A percentile compares a stretch with the other conserved stretches of the same genome.
These are phyloP conservation scores for Altica lythri DNA, from an alignment of 2,888 invertebrate genomes.

Conservation along the genomic window DNA sequence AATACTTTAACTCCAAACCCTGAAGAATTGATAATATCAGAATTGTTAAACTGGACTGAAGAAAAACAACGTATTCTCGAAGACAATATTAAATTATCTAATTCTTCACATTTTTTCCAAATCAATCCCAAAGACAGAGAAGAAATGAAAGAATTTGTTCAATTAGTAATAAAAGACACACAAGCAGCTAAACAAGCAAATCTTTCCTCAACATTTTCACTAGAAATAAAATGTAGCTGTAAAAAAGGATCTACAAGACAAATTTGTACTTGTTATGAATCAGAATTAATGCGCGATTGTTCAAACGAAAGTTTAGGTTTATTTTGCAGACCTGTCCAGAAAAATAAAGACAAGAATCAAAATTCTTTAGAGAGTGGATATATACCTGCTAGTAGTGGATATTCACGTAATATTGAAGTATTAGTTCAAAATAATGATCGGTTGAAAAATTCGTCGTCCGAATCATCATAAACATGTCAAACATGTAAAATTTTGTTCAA, in stretches of 20 bases:
- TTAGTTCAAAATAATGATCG: constrained; percentile 5
- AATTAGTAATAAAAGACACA: constrained; percentile 6
- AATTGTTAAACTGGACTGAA: not conserved
- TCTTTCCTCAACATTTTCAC: constrained; percentile 13
- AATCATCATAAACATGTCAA: too few species aligned
- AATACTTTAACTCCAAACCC: too few species aligned
- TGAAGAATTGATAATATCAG: not conserved
- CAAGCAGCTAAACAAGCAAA: constrained; percentile 3
- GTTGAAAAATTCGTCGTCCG: constrained; percentile 4
- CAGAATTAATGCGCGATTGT: constrained; percentile 40
- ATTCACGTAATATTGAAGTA: constrained; percentile 8
- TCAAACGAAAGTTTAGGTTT: constrained; percentile 31
- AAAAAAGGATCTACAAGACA: constrained; percentile 3
- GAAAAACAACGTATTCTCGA: not conserved
- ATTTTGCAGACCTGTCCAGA: constrained; percentile 15
- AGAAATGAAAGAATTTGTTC: constrained; percentile 13
- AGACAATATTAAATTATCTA: not conserved
- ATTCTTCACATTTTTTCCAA: not conserved
- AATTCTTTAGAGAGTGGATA: not conserved
- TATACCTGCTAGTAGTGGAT: not conserved
- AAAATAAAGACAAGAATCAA: not conserved
- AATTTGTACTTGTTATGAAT: constrained; percentile 29
- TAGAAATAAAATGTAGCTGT: constrained; percentile 11
- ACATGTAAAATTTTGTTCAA: too few species aligned
- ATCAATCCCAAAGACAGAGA: not conserved